Evolutionary conservation across 2,797 vertebrate species (phyloP).

Genomic region (Xerus rutilus): DNA sequence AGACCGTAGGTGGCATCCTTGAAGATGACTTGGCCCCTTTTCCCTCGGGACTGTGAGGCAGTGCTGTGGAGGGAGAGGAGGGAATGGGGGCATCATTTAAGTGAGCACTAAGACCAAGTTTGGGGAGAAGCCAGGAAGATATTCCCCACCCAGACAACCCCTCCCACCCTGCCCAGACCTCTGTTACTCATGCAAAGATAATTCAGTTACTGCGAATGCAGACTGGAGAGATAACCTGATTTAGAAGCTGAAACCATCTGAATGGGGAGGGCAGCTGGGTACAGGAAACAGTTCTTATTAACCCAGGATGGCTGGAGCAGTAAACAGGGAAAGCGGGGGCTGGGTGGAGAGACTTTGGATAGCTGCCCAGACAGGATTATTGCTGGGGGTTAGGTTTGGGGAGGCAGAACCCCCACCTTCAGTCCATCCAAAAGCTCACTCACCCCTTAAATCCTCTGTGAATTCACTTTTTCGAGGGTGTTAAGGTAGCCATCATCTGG

Average conservation of each 20-base stretch:
- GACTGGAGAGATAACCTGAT: conserved; percentile 73
- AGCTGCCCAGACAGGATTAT: background rate
- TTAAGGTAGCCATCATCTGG: conserved; percentile 27
- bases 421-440: background rate
- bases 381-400: background rate
- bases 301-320: background rate
- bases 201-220: conserved; percentile 76
- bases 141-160: conserved; percentile 48
- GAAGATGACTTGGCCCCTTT: background rate
- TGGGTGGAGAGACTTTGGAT: background rate
- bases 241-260: conserved; percentile 67
- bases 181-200: conserved; percentile 72
- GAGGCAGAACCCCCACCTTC: background rate
- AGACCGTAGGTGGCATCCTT: conserved; percentile 33
- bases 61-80: background rate
- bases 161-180: conserved; percentile 32
- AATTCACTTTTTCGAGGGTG: background rate
- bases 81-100: background rate
- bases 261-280: conserved; percentile 14
- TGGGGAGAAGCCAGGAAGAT: conserved; percentile 60
- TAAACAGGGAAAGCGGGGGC: background rate
- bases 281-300: background rate
- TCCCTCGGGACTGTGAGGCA: background rate
- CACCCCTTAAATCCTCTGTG: background rate
- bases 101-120: conserved; percentile 3